Evolutionary conservation across 1,140 invertebrate genomes (phyloP), one percentile per base, ranked within the genome.

Genomic region (Acyrthosiphon pisum): DNA sequence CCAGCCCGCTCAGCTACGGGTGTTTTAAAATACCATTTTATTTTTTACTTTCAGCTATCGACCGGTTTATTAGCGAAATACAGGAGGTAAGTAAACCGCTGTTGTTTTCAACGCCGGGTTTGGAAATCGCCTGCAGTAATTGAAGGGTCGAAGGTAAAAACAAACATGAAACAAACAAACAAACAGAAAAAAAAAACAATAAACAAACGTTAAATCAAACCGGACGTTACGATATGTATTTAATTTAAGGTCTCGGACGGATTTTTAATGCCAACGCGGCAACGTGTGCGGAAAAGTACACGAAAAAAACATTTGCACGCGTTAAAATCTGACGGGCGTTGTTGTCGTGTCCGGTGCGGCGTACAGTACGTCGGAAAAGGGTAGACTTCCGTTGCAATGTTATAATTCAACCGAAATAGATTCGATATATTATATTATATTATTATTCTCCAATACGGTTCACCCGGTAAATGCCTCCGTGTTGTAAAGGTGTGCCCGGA

Each of bases 251-350:
- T 84, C 7, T 84, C 22, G 20, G 26, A 84, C 37, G 83, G 83
- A 41, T 37, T 84, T n/a, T 84, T 26, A 44, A 44, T 41, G 23
- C 83, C 37, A 14, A 9, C 3, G n/a, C 6, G 14, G 18, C n/a
- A n/a, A 11, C n/a, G 30, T n/a, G 35, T 41, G 30, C 37, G 9
- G 37, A 7, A 26, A 23, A 41, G 37, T 84, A 84, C 83, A 84
- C 23, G 83, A 44, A 84, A 84, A 84, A 84, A 84, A 37, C 83
- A 84, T 84, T 84, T 84, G 35, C 83, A 41, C 83, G 23, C 11
- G 83, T 41, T 37, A 84, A 84, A 26, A 84, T 7, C 23, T 84
- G 37, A 84, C 37, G 41, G 83, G 35, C 41, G 41, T 11, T 84
- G 83, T 41, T 44, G 37, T 23, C 22, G n/a, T 30, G 22, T 84